Evolutionary conservation across 2,113 vertebrate genomes (phyloP).

Genomic region (Psephotus haematonotus): DNA sequence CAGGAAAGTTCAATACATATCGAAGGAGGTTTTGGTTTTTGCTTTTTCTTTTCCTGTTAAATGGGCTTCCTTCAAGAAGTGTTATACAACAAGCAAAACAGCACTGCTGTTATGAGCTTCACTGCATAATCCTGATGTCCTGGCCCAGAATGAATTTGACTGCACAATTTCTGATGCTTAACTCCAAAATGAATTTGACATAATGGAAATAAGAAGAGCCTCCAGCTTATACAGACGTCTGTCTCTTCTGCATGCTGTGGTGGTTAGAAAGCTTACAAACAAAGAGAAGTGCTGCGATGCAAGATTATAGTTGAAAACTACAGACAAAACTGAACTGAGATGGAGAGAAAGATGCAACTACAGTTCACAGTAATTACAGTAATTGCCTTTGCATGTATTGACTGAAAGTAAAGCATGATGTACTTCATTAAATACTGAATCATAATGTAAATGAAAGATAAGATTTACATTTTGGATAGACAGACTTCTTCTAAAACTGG

Average conservation of each 20-base stretch:
- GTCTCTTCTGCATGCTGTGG: background rate
- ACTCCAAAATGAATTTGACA: conserved; percentile 55
- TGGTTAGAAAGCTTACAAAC: background rate
- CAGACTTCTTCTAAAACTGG: background rate
- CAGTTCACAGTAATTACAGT: background rate
- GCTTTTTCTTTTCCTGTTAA: background rate
- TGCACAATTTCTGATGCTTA: conserved; percentile 47
- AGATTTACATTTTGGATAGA: background rate
- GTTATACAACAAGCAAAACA: conserved; percentile 1
- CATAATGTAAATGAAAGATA: background rate
- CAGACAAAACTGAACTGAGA: background rate
- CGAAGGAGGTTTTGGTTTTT: background rate
- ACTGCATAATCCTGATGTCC: conserved; percentile 1
- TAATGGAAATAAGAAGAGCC: conserved; percentile 60
- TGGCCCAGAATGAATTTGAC: conserved; percentile 37
- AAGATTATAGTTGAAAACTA: background rate
- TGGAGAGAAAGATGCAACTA: background rate
- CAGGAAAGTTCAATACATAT: background rate
- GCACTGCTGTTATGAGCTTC: background rate
- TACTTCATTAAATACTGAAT: background rate
- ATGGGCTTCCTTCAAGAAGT: background rate
- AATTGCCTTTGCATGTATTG: background rate
- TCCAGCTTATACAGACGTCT: conserved; percentile 43
- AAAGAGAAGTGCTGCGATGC: background rate
- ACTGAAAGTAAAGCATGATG: background rate